Evolutionary conservation across 1,140 invertebrate genomes (phyloP).

Genomic region (Ceratina japonica): DNA sequence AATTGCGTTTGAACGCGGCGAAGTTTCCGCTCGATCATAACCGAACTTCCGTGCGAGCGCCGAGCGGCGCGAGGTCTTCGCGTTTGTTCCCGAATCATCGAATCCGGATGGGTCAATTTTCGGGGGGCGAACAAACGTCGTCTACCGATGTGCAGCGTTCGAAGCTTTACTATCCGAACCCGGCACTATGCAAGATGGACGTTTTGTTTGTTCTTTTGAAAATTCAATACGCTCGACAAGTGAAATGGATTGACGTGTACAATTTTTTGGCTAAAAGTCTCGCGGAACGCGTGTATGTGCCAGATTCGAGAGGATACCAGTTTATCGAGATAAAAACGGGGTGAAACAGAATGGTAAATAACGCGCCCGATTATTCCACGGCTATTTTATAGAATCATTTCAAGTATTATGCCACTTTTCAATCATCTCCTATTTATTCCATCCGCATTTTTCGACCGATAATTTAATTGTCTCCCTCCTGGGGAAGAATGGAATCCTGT

Average conservation of each 20-base stretch:
- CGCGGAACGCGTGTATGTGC: not conserved
- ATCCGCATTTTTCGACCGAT: too few species aligned
- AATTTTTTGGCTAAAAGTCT: not conserved
- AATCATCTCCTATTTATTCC: too few species aligned
- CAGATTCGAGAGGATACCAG: not conserved
- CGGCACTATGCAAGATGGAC: not conserved
- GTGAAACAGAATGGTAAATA: too few species aligned
- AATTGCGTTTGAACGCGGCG: slow-evolving; percentile 22
- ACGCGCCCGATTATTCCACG: too few species aligned
- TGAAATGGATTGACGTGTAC: slow-evolving; percentile 22
- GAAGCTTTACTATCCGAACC: not conserved
- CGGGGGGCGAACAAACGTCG: not conserved
- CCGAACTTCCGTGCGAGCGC: too few species aligned
- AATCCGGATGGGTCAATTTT: not conserved
- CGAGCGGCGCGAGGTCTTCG: not conserved
- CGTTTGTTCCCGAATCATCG: not conserved
- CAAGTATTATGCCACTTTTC: too few species aligned
- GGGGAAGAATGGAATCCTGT: too few species aligned
- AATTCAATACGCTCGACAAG: not conserved
- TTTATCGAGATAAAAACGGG: not conserved
- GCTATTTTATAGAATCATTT: too few species aligned
- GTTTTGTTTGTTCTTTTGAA: not conserved
- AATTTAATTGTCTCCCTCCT: too few species aligned
- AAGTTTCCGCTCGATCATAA: not conserved
- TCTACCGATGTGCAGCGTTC: not conserved